A percentile compares a stretch with the other conserved stretches of the same genome.
Evolutionary conservation across 2,888 invertebrate species (phyloP).

Genomic region (Aspidapion aeneum): DNA sequence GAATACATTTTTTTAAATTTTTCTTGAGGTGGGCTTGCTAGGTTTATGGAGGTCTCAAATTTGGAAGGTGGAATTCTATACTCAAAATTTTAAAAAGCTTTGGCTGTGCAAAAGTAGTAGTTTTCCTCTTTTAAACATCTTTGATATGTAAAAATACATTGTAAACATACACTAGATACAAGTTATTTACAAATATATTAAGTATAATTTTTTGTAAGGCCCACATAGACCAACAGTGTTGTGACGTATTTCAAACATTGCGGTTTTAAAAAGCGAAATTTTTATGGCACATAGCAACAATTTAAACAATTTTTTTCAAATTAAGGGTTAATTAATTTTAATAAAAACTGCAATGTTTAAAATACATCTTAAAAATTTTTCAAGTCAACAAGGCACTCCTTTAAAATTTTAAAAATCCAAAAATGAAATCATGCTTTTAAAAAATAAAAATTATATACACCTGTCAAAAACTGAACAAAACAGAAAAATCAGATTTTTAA

Average conservation of each 20-base stretch:
- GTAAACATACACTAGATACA: constrained; percentile 31
- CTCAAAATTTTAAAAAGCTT: constrained; percentile 24
- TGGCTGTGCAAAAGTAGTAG: constrained; percentile 39
- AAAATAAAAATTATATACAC: too few relatives aligned
- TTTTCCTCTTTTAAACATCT: constrained; percentile 22
- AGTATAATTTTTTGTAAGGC: too few relatives aligned
- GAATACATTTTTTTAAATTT: too few relatives aligned
- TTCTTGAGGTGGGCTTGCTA: too few relatives aligned
- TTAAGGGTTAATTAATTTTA: too few relatives aligned
- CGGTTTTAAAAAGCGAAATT: constrained; percentile 5
- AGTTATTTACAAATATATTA: constrained; percentile 36
- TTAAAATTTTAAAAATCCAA: too few relatives aligned
- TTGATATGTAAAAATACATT: constrained; percentile 44
- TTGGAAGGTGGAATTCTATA: too few relatives aligned
- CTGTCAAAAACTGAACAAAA: too few relatives aligned
- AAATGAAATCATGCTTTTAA: too few relatives aligned
- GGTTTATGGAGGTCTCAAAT: too few relatives aligned
- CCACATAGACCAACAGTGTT: constrained; percentile 33
- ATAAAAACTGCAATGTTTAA: constrained; percentile 3
- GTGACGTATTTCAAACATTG: constrained; percentile 10
- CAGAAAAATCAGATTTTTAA: too few relatives aligned
- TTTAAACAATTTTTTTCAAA: neutral
- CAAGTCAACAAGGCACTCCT: constrained; percentile 2
- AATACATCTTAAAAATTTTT: neutral
- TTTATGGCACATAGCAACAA: constrained; percentile 1